Evolutionary conservation across 2,888 invertebrate genomes (phyloP), one percentile per base, ranked within the genome.

Genomic region (Entomobrya multifasciata): DNA sequence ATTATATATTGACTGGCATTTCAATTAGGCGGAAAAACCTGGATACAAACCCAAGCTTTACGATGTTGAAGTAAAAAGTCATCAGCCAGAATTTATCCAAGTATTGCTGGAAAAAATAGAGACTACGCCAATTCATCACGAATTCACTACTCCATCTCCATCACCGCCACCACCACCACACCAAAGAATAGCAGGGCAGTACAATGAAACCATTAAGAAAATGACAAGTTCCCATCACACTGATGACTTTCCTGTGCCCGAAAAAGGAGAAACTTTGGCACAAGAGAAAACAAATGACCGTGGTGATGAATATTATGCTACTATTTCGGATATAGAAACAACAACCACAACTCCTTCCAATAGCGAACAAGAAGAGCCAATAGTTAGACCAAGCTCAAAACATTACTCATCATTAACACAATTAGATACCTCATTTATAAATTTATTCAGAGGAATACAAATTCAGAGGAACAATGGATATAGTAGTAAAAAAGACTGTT

Each of bases 371-470:
- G 78, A 62, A 15, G 36, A 25, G 8, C 76, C 76, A 60, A 25
- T 60, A 11, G 44, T 67, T 6, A 41, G 44, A n/a, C n/a, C n/a
- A 15, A 25, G 67, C 22, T 67, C 67, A 11, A 74, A 81, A 17
- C 80, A 77, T 13, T 86, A 67, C 17, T 80, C 77, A 8, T 74
- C 86, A 20, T 44, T 86, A 30, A 86, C 81, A 36, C 74, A 86
- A 20, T 57, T 86, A 11, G 86, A 86, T 30, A 41, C 81, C 36
- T 86, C 86, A 6, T 81, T 86, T 60, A 76, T 86, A 65, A 81
- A 67, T 62, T 76, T 86, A 55, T 74, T 79, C 30, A 72, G 44
- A 22, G 74, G 86, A 22, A 57, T 86, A 27, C 49, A 41, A n/a
- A 10, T 36, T 67, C n/a, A n/a, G n/a, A n/a, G 72, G 13, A 25